A percentile compares a stretch with the other conserved stretches of the same genome.
These are phyloP conservation scores for Suricata suricatta DNA, from an alignment of 2,113 vertebrate species.

Conservation along the genomic window DNA sequence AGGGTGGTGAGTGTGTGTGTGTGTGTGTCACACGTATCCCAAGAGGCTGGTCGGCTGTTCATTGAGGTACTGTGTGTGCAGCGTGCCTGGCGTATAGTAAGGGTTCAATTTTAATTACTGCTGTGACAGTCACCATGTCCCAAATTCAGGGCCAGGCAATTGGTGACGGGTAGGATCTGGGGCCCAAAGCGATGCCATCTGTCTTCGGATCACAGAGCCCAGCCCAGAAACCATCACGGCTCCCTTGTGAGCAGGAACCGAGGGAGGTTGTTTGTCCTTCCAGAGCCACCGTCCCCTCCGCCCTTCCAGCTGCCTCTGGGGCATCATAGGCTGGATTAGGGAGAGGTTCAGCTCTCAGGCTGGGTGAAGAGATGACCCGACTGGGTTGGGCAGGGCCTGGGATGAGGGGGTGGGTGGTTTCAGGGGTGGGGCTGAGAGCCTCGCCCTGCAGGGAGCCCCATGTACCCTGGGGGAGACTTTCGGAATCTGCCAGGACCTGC, in stretches of 20 bases:
- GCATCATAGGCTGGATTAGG: neutral
- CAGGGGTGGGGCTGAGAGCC: slow-evolving; percentile 64
- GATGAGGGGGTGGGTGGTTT: slow-evolving; percentile 72
- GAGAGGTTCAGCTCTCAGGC: neutral
- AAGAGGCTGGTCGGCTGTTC: neutral
- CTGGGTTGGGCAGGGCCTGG: slow-evolving; percentile 45
- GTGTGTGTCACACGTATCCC: neutral
- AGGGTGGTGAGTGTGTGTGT: neutral
- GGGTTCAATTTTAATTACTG: neutral
- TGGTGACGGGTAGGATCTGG: neutral
- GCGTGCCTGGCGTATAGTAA: neutral
- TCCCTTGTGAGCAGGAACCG: neutral
- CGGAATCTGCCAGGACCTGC: slow-evolving; percentile 60
- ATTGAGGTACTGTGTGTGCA: neutral
- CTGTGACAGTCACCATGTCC: neutral
- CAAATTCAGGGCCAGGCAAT: neutral
- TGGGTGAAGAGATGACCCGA: slow-evolving; percentile 16
- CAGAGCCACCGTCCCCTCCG: neutral
- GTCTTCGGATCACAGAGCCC: slow-evolving; percentile 10
- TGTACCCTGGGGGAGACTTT: slow-evolving; percentile 60
- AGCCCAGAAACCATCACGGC: neutral
- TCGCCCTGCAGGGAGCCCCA: slow-evolving; percentile 49
- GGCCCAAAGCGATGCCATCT: neutral
- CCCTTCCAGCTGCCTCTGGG: neutral
- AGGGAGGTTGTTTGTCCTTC: neutral